phyloP scores from a whole-genome alignment of 2,113 vertebrate genomes.

The Capreolus pygargus region DNA sequence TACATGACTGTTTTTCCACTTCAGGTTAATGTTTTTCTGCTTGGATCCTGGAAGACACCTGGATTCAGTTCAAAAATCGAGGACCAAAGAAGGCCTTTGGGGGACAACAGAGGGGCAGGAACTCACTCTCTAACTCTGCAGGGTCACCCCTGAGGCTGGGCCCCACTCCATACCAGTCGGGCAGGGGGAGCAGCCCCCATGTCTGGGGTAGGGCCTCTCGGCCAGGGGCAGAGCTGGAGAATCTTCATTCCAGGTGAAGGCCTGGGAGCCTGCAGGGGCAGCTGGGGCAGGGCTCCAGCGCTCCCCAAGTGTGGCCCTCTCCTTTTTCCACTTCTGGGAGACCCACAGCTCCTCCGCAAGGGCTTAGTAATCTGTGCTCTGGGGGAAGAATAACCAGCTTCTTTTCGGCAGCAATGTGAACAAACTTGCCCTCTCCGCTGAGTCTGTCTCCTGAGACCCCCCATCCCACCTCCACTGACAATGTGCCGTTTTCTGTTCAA shows the following conservation, averaged over 20 bases:
- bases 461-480: constrained; percentile 30
- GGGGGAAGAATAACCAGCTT: neutral
- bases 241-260: neutral
- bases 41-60: neutral
- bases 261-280: neutral
- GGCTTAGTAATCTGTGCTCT: neutral
- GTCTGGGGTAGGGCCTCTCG: accelerated
- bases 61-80: neutral
- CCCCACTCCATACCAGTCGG: accelerated
- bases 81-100: neutral
- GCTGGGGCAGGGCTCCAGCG: accelerated
- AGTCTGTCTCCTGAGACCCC: constrained; percentile 37
- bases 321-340: neutral
- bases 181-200: accelerated
- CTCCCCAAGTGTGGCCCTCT: accelerated
- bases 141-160: neutral
- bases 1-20: neutral
- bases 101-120: neutral
- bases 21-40: neutral
- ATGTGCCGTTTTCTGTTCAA: constrained; percentile 64
- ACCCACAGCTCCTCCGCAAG: neutral
- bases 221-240: neutral
- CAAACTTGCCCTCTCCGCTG: neutral
- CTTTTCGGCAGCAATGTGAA: constrained; percentile 39
- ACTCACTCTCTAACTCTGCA: neutral